Conservation (phyloP, 2,113 vertebrate species). For the Campylomormyrus numenius region DNA sequence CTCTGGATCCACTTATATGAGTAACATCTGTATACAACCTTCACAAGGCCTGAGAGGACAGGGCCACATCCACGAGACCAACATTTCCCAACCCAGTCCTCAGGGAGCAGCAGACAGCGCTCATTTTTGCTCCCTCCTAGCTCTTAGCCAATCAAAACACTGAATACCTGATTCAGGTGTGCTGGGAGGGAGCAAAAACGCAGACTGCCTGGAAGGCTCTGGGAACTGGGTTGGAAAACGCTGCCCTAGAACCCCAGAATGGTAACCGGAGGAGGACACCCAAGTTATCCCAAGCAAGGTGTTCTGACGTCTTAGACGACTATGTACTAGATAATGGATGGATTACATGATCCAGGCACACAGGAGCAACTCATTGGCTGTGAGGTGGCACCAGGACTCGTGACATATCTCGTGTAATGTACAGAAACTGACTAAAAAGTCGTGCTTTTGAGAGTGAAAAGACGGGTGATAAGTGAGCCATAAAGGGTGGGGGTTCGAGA, state of each 20-base stretch:
- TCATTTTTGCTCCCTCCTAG: not conserved
- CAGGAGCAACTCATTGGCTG: not conserved
- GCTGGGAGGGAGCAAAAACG: not conserved
- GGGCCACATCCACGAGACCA: not conserved
- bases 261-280: not conserved
- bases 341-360: not conserved
- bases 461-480: not conserved
- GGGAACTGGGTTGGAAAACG: not conserved
- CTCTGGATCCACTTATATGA: not conserved
- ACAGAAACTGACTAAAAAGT: not conserved
- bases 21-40: not conserved
- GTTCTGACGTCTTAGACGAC: not conserved
- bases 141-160: not conserved
- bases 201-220: not conserved
- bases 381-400: not conserved
- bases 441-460: not conserved
- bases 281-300: not conserved
- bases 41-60: not conserved
- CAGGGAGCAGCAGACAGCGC: not conserved
- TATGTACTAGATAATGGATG: not conserved
- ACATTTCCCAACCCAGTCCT: not conserved
- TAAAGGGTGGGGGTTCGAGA: not conserved
- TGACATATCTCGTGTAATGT: not conserved
- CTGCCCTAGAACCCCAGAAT: not conserved
- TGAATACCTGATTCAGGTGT: not conserved